Conservation (phyloP, 2,113 vertebrate species). For the Castor canadensis region DNA sequence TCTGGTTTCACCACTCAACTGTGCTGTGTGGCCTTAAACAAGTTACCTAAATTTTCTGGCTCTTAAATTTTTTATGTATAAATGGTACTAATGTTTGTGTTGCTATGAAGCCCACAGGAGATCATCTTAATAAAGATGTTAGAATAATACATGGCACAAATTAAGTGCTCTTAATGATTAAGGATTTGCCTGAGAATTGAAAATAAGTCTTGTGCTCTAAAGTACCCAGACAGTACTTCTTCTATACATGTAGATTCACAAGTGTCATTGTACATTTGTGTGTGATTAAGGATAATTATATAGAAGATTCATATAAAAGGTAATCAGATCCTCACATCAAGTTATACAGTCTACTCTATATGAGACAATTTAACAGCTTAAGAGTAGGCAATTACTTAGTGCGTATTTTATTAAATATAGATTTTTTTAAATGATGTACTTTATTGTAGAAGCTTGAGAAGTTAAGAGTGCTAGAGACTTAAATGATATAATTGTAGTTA, state of each 20-base stretch:
- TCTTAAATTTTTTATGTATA: not conserved
- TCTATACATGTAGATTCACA: not conserved
- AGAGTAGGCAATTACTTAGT: not conserved
- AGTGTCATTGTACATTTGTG: not conserved
- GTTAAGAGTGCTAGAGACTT: conserved; percentile 27
- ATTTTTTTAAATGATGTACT: not conserved
- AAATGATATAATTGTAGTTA: not conserved
- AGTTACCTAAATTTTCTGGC: not conserved
- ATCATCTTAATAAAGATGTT: not conserved
- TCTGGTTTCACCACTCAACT: not conserved
- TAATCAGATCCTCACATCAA: not conserved
- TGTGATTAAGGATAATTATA: not conserved
- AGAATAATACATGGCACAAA: not conserved
- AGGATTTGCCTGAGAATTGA: not conserved
- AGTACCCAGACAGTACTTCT: not conserved
- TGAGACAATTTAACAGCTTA: not conserved
- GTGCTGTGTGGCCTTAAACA: not conserved
- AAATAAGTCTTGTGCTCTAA: not conserved
- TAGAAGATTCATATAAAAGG: not conserved
- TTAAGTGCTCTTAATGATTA: not conserved
- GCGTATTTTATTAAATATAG: conserved; percentile 29
- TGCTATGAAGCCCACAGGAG: not conserved
- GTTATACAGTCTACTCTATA: not conserved
- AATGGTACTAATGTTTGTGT: not conserved
- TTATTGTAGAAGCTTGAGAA: conserved; percentile 30